Percentiles rank a stretch among this genome's conserved stretches.
phyloP scores from a whole-genome alignment of 37 sponge, comb jelly and placozoan genomes.

The Spongia lamella region DNA sequence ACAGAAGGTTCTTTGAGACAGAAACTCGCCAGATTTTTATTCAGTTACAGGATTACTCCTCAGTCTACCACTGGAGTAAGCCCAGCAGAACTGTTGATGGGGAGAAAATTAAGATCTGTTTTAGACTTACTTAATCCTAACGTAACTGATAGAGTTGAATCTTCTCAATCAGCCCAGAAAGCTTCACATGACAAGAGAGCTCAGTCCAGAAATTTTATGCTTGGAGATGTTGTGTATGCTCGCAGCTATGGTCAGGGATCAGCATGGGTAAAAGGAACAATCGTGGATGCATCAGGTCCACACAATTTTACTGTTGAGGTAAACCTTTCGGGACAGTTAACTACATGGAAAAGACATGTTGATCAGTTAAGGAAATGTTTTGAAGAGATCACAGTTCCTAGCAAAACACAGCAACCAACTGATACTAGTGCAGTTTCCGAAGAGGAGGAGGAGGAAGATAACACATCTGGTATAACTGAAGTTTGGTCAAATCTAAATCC shows the following conservation, averaged over 20 bases:
- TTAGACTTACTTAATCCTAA: constrained; percentile 32
- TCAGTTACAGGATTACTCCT: constrained; percentile 22
- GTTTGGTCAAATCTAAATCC: too few species aligned
- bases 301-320: constrained; percentile 15
- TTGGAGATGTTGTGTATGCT: constrained; percentile 37
- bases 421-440: too few species aligned
- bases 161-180: constrained; percentile 1
- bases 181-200: neutral
- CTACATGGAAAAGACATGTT: too few species aligned
- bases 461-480: too few species aligned
- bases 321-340: too few species aligned
- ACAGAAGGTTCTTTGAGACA: neutral
- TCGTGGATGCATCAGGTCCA: constrained; percentile 9
- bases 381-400: too few species aligned
- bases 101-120: constrained; percentile 14
- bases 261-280: constrained; percentile 14
- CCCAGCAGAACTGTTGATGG: constrained; percentile 33
- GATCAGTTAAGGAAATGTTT: too few species aligned
- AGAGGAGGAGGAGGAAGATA: too few species aligned
- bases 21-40: constrained; percentile 17
- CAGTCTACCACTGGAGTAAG: constrained; percentile 23
- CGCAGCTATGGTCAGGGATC: neutral
- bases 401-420: too few species aligned
- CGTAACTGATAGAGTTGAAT: constrained; percentile 22
- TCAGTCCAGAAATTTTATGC: neutral